Conservation (phyloP, 2,797 vertebrate genomes). For the Sebastes flavidus region DNA sequence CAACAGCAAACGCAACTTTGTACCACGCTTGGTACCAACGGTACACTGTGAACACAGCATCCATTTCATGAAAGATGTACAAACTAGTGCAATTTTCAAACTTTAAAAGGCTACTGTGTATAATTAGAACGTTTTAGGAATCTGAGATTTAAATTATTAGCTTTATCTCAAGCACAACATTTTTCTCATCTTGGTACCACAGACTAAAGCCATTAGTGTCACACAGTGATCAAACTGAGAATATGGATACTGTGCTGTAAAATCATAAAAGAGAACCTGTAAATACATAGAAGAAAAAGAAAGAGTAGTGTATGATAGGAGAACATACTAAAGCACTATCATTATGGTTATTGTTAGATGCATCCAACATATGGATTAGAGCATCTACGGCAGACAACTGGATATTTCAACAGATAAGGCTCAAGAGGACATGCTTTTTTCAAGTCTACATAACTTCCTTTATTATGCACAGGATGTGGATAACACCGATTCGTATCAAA, state of each 20-base stretch:
- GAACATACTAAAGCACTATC: not conserved
- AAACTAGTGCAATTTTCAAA: not conserved
- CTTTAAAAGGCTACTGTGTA: not conserved
- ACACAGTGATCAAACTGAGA: not conserved
- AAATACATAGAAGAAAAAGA: not conserved
- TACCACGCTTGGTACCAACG: not conserved
- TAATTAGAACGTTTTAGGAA: not conserved
- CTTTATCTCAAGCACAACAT: not conserved
- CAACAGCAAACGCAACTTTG: not conserved
- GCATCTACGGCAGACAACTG: not conserved
- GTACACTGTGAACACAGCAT: not conserved
- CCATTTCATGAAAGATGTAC: not conserved
- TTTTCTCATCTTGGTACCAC: not conserved
- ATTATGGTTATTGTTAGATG: not conserved
- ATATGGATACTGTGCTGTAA: not conserved
- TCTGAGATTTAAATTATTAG: not conserved
- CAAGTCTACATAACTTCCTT: conserved; percentile 34
- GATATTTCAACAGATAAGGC: conserved; percentile 20
- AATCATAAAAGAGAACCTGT: not conserved
- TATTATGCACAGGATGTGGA: conserved; percentile 15
- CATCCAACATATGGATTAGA: not conserved
- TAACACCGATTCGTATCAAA: not conserved
- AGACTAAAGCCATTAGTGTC: not conserved
- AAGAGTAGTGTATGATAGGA: not conserved
- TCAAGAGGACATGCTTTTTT: conserved; percentile 49